Percentiles rank a stretch among this genome's conserved stretches.
Evolutionary conservation across 2,888 invertebrate species (phyloP).

Genomic region (Caenorhabditis uteleia): DNA sequence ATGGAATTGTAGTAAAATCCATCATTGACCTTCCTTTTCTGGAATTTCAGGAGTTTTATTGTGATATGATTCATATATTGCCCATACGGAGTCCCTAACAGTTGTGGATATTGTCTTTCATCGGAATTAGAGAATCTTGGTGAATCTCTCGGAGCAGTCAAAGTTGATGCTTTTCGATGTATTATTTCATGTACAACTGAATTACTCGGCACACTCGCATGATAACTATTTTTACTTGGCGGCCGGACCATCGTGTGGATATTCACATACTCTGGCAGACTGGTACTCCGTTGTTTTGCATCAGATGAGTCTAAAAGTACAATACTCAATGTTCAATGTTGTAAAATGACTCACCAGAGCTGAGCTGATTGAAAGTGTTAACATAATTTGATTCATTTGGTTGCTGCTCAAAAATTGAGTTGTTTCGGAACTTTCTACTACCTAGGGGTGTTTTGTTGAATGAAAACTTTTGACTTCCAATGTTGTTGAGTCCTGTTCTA

Average conservation of each 20-base stretch:
- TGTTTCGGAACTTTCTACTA: background rate
- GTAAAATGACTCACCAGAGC: no score
- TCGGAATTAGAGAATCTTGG: conserved; percentile 16
- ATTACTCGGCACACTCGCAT: background rate
- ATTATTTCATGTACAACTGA: conserved; percentile 23
- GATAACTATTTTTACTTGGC: conserved; percentile 6
- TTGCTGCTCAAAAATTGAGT: background rate
- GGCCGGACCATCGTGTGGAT: conserved; percentile 16
- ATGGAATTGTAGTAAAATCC: conserved; percentile 36
- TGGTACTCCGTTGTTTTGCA: conserved; percentile 28
- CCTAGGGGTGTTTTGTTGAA: no score
- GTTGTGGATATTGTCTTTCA: conserved; percentile 4
- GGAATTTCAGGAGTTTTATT: no score
- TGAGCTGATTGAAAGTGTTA: no score
- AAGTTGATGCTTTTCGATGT: conserved; percentile 32
- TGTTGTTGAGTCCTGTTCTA: background rate
- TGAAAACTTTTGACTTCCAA: conserved; percentile 1
- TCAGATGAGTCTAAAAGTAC: background rate
- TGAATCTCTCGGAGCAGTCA: conserved; percentile 24
- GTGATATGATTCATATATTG: no score
- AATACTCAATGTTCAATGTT: background rate
- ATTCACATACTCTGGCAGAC: conserved; percentile 41
- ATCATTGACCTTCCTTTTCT: conserved; percentile 45
- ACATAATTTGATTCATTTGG: background rate
- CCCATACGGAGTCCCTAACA: no score